Evolutionary conservation across 2,888 invertebrate genomes (phyloP).

Genomic region (Leucophenga montana): DNA sequence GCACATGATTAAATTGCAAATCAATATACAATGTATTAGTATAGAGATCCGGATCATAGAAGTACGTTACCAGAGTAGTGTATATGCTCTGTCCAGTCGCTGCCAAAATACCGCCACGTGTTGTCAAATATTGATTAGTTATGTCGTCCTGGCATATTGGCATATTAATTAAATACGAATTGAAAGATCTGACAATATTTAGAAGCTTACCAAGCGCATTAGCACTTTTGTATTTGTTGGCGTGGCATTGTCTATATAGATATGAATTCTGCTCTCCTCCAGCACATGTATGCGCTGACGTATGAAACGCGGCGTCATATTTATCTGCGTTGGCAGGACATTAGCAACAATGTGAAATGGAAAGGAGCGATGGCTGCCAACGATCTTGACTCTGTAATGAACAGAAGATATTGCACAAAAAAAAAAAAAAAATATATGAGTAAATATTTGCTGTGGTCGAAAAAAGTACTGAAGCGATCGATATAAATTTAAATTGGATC

Average conservation of each 20-base stretch:
- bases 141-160: slow-evolving; percentile 56
- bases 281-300: slow-evolving; percentile 50
- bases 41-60: slow-evolving; percentile 62
- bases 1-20: slow-evolving; percentile 51
- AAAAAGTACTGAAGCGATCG: too few species aligned
- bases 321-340: slow-evolving; percentile 59
- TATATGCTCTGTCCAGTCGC: slow-evolving; percentile 59
- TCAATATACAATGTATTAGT: slow-evolving; percentile 57
- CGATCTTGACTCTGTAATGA: slow-evolving; percentile 52
- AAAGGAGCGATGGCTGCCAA: slow-evolving; percentile 56
- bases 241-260: slow-evolving; percentile 64
- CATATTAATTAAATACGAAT: too few species aligned
- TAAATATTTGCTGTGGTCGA: too few species aligned
- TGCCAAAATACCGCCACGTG: slow-evolving; percentile 56
- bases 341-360: slow-evolving; percentile 59
- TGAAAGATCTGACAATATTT: too few species aligned
- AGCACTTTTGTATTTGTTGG: slow-evolving; percentile 61
- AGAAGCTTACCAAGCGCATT: slow-evolving; percentile 43
- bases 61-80: slow-evolving; percentile 53
- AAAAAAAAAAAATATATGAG: slow-evolving; percentile 21
- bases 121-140: slow-evolving; percentile 51
- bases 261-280: slow-evolving; percentile 43
- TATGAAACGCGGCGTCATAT: slow-evolving; percentile 45
- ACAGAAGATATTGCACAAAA: too few species aligned
- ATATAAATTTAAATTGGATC: too few species aligned